Evolutionary conservation across 2,797 vertebrate genomes (phyloP).

Genomic region (Fistularia tabacaria): DNA sequence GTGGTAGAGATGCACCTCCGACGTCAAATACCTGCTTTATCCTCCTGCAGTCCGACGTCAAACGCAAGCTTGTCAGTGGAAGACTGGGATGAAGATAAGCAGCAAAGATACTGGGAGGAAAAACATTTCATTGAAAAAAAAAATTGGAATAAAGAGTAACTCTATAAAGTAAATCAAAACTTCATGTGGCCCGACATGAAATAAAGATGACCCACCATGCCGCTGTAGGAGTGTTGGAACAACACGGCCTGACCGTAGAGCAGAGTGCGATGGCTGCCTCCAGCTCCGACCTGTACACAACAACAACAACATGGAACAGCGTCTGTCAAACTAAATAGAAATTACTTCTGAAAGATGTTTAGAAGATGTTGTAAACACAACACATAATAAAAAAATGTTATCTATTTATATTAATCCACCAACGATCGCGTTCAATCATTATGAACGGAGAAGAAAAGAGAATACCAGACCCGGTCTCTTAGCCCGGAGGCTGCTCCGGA

Average conservation of each 20-base stretch:
- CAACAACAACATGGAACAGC: neutral
- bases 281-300: constrained; percentile 78
- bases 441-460: too few species aligned
- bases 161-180: constrained; percentile 11
- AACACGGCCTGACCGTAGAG: constrained; percentile 91
- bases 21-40: constrained; percentile 79
- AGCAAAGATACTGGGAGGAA: constrained; percentile 84
- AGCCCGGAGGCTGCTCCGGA: too few species aligned
- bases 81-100: constrained; percentile 86
- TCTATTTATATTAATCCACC: too few species aligned
- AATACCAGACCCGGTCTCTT: too few species aligned
- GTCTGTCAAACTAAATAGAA: too few species aligned
- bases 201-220: constrained; percentile 78
- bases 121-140: neutral
- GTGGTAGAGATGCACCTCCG: neutral
- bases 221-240: constrained; percentile 87
- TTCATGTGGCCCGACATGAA: neutral
- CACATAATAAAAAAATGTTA: too few species aligned
- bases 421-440: too few species aligned
- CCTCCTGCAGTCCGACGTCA: constrained; percentile 90
- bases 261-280: constrained; percentile 84
- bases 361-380: too few species aligned
- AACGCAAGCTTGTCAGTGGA: constrained; percentile 92
- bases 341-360: too few species aligned
- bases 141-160: neutral